phyloP scores from a whole-genome alignment of 1,140 invertebrate genomes.

The Steinernema khuongi region DNA sequence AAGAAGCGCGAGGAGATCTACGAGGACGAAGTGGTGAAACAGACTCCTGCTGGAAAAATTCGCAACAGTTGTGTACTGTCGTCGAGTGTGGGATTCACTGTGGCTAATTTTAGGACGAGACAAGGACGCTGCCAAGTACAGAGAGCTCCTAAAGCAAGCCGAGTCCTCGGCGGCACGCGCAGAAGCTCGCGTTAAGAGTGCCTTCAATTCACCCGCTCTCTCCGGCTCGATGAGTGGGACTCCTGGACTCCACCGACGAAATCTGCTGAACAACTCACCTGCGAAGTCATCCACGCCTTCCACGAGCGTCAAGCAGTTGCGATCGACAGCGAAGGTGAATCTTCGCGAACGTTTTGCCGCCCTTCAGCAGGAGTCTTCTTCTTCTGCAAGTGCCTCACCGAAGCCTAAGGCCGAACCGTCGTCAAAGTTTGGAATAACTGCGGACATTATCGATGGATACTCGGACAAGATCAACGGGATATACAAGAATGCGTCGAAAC shows the following conservation, averaged over 20 bases:
- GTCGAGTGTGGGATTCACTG: background rate
- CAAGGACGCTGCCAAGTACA: constrained; percentile 8
- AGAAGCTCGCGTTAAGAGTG: background rate
- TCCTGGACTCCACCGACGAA: background rate
- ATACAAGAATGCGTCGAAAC: too few species aligned
- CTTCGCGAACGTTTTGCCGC: background rate
- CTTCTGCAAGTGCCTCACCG: background rate
- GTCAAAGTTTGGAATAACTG: background rate
- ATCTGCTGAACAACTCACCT: background rate
- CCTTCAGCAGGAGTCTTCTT: background rate
- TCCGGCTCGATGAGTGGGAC: background rate
- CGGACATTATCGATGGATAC: background rate
- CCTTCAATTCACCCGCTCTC: background rate
- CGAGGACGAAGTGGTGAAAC: background rate
- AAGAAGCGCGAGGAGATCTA: background rate
- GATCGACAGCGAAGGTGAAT: background rate
- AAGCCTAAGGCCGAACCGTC: background rate
- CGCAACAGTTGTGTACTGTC: background rate
- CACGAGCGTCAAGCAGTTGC: background rate
- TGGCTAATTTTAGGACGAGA: background rate
- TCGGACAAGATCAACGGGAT: background rate
- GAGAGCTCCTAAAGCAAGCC: background rate
- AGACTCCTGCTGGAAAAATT: background rate
- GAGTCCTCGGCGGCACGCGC: background rate
- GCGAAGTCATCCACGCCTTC: background rate